Evolutionary conservation across 2,888 invertebrate genomes (phyloP).

Genomic region (Hartigia nigra): DNA sequence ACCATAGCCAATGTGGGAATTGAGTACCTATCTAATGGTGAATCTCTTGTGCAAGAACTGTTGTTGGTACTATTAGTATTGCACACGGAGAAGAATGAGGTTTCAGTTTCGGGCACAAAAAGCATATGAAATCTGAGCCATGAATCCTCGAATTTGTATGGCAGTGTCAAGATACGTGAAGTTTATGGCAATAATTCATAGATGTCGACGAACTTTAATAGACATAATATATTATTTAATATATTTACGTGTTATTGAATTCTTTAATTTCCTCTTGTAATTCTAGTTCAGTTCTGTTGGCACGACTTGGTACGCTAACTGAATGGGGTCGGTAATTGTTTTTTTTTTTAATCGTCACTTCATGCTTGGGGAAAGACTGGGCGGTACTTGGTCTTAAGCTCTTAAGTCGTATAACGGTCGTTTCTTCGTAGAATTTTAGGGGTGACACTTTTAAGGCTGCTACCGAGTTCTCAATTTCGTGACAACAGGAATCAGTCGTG

Average conservation of each 20-base stretch:
- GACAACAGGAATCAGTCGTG: not conserved
- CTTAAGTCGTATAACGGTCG: not conserved
- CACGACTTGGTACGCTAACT: not conserved
- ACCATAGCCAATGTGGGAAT: not conserved
- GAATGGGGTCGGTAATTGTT: not conserved
- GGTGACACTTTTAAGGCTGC: not conserved
- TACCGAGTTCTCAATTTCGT: not conserved
- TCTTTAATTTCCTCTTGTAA: no score
- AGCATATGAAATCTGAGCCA: no score
- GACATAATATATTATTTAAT: no score
- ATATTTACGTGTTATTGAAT: no score
- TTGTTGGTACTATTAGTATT: not conserved
- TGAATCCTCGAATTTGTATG: no score
- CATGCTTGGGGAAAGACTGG: not conserved
- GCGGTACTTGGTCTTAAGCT: not conserved
- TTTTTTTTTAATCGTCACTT: not conserved
- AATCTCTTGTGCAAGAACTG: not conserved
- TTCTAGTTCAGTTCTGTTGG: no score
- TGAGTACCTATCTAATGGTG: not conserved
- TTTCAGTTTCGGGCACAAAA: not conserved
- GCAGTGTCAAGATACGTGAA: no score
- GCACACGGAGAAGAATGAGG: not conserved
- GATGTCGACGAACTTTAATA: no score
- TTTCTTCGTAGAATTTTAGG: not conserved
- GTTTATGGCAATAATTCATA: no score